Evolutionary conservation across 1,140 invertebrate genomes (phyloP), one percentile per base, ranked within the genome.

Genomic region (Ostrea denselamellosa): DNA sequence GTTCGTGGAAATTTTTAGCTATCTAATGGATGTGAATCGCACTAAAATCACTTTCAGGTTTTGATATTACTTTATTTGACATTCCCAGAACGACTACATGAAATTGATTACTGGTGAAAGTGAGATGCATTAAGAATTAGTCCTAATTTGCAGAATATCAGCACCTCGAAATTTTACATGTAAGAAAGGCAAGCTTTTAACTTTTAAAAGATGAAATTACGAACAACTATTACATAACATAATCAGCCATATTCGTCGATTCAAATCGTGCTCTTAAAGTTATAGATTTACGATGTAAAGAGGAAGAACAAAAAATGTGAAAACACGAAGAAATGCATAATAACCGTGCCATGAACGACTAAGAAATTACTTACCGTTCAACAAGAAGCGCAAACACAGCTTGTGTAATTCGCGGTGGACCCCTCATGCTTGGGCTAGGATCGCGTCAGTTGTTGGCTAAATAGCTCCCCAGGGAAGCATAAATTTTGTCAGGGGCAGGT

Each of bases 401-500:
- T 77, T 77, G 22, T 28, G 68, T 28, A 34, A 77, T 28, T 17
- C 25, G 68, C 68, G 2, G 68, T 28, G 25, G 68, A 77, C 68
- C 68, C 68, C 28, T 77, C 68, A 77, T 77, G 68, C 17, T 77
- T 25, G 22, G 68, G 68, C 25, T 34, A 28, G 68, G 68, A 28
- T 77, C 68, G 28, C 9, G 22, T 8, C 22, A 9, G 25, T 10
- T 77, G 68, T 77, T 77, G 68, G 22, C 28, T 25, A 34, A 77
- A 77, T 77, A 77, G 68, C 28, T 77, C 68, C 68, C 14, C 22
- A 9, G 68, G 68, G 68, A 77, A 25, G 68, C 12, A 77, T 77
- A 77, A 77, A 77, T 25, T 77, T 77, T 77, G 68, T 77, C 68
- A 77, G 68, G 68, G 68, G 68, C 68, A 77, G 68, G 68, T 77